These are phyloP conservation scores for Hirtodrosophila alboralis DNA, from an alignment of 2,888 invertebrate genomes.

Conservation along the genomic window DNA sequence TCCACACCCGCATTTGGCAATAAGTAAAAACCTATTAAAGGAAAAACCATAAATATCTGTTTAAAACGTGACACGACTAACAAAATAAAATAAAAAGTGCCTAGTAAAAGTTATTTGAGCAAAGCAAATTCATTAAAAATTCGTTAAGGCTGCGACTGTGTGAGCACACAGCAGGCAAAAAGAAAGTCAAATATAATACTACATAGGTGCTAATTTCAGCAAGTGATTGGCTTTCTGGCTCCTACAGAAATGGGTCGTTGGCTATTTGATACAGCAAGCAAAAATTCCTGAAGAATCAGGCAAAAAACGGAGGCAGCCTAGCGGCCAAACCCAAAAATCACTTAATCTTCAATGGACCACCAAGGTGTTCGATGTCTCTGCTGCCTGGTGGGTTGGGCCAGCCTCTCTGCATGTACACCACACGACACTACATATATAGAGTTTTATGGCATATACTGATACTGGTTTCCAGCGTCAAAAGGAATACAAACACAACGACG, in stretches of 20 bases:
- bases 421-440: constrained; percentile 23
- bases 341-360: constrained; percentile 58
- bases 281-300: constrained; percentile 43
- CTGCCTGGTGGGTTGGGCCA: constrained; percentile 34
- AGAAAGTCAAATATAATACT: constrained; percentile 75
- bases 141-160: constrained; percentile 55
- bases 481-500: constrained; percentile 58
- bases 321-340: constrained; percentile 40
- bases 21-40: constrained; percentile 28
- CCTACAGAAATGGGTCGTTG: constrained; percentile 64
- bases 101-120: constrained; percentile 75
- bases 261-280: constrained; percentile 24
- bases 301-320: constrained; percentile 5
- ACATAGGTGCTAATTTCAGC: constrained; percentile 73
- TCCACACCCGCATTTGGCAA: constrained; percentile 14
- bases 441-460: constrained; percentile 72
- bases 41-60: constrained; percentile 26
- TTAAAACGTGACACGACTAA: constrained; percentile 38
- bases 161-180: constrained; percentile 50
- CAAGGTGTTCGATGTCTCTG: constrained; percentile 38
- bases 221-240: constrained; percentile 53
- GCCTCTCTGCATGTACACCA: constrained; percentile 11
- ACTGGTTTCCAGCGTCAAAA: constrained; percentile 69
- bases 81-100: constrained; percentile 28
- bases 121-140: constrained; percentile 71